Conservation (phyloP, 1,140 invertebrate species). For the Ectropis grisescens region DNA sequence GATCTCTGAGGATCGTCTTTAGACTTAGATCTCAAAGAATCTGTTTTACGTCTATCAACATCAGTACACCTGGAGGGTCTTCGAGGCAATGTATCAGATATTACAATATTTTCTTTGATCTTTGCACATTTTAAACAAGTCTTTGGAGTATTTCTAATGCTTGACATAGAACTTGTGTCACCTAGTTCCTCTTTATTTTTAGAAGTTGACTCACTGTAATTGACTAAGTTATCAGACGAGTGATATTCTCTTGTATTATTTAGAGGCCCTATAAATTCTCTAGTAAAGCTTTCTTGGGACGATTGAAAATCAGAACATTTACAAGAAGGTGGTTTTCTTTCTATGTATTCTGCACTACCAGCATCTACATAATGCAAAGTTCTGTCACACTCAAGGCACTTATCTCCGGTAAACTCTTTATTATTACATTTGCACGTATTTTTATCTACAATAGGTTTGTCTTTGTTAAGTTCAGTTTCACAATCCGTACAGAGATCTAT, state of each 20-base stretch:
- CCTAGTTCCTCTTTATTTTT: conserved; percentile 49
- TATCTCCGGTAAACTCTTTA: conserved; percentile 22
- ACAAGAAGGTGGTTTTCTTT: conserved; percentile 37
- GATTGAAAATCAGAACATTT: conserved; percentile 61
- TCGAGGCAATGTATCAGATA: conserved; percentile 39
- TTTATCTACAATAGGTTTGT: conserved; percentile 33
- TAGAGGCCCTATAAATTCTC: conserved; percentile 37
- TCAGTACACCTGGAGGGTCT: conserved; percentile 52
- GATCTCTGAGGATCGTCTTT: conserved; percentile 65
- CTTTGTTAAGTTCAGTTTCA: conserved; percentile 38
- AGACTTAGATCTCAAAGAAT: conserved; percentile 50
- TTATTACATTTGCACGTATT: conserved; percentile 35
- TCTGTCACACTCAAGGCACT: conserved; percentile 56
- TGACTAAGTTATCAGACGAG: conserved; percentile 56
- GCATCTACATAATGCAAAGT: conserved; percentile 47
- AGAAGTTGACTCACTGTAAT: conserved; percentile 37
- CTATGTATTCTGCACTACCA: conserved; percentile 45
- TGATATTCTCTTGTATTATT: conserved; percentile 57
- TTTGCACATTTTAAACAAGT: conserved; percentile 65
- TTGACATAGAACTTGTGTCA: conserved; percentile 37
- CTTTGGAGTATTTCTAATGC: conserved; percentile 48
- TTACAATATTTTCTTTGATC: conserved; percentile 65
- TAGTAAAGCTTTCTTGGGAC: conserved; percentile 55
- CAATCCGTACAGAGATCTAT: conserved; percentile 57
- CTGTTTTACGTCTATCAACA: conserved; percentile 33